Evolutionary conservation across 2,888 invertebrate genomes (phyloP).

Genomic region (Diarsia mendica): DNA sequence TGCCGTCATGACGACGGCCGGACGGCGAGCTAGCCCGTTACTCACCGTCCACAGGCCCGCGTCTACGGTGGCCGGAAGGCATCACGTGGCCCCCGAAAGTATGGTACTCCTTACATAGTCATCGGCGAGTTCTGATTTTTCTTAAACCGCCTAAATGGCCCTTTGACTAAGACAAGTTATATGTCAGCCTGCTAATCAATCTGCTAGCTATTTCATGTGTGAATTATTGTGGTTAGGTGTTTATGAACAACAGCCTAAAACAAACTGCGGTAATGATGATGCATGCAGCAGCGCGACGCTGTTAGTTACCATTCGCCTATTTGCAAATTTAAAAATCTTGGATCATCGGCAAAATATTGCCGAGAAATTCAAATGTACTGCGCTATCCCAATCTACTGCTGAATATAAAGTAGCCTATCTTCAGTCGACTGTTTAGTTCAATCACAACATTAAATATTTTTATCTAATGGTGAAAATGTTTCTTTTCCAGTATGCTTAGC

Average conservation of each 20-base stretch:
- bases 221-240: neutral
- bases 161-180: too few relatives aligned
- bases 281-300: neutral
- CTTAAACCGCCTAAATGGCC: neutral
- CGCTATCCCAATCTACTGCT: neutral
- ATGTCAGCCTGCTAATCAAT: neutral
- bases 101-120: too few relatives aligned
- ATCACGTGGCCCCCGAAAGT: too few relatives aligned
- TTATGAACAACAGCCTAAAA: neutral
- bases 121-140: neutral
- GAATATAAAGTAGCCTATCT: too few relatives aligned
- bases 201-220: neutral
- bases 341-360: neutral
- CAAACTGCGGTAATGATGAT: neutral
- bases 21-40: too few relatives aligned
- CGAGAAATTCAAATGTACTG: neutral
- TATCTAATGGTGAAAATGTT: neutral
- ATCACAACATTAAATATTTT: neutral
- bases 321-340: neutral
- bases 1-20: too few relatives aligned
- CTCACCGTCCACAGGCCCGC: too few relatives aligned
- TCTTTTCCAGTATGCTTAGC: conserved; percentile 88
- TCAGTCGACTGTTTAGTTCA: neutral
- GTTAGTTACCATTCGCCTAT: neutral
- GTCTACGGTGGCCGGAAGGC: too few relatives aligned